Evolutionary conservation across 2,113 vertebrate species (phyloP).

Genomic region (Hyperopisus bebe): DNA sequence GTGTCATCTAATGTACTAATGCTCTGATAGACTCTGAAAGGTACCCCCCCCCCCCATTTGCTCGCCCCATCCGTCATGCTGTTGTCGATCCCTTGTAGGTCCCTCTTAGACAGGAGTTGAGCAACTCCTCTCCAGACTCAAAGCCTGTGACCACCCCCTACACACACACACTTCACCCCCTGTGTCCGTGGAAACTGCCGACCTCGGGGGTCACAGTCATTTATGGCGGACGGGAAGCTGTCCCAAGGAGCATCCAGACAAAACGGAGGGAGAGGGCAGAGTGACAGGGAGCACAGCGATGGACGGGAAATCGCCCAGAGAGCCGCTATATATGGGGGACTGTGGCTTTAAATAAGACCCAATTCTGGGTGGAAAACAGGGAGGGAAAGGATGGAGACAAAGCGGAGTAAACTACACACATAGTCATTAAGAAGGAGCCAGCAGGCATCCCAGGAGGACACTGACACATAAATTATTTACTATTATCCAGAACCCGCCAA

Average conservation of each 20-base stretch:
- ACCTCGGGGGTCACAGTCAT: background rate
- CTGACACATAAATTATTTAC: background rate
- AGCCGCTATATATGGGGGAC: background rate
- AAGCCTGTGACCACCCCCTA: background rate
- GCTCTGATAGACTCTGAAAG: background rate
- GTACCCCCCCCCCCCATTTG: background rate
- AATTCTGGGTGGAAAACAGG: background rate
- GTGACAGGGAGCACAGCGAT: background rate
- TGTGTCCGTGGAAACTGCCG: background rate
- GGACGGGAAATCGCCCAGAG: background rate
- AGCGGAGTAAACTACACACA: background rate
- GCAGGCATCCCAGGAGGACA: background rate
- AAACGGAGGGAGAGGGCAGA: background rate
- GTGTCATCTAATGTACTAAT: background rate
- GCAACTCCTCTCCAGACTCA: background rate
- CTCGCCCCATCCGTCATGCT: background rate
- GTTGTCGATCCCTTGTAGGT: background rate
- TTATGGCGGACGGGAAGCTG: background rate
- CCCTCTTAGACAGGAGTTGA: background rate
- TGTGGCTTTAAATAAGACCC: background rate
- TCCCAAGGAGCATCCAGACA: constrained; percentile 3
- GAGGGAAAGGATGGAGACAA: background rate
- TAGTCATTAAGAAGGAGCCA: background rate
- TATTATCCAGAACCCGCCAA: background rate
- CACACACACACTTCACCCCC: background rate